A percentile compares a stretch with the other conserved stretches of the same genome.
phyloP scores from a whole-genome alignment of 1,140 invertebrate genomes.

The Coboldia fuscipes region DNA sequence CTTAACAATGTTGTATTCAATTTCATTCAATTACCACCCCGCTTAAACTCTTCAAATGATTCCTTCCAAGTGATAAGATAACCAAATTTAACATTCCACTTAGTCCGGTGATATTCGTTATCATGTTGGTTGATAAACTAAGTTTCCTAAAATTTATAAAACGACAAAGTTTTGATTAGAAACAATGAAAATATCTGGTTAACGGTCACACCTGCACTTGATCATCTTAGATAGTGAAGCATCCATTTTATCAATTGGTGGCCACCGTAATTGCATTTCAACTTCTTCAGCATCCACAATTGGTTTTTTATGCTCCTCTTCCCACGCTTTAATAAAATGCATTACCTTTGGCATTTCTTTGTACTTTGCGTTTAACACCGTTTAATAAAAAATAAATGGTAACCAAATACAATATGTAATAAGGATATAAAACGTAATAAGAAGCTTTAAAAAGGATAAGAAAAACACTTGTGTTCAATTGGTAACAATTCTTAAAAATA shows the following conservation, averaged over 20 bases:
- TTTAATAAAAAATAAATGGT: no score
- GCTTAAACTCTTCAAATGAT: slow-evolving; percentile 59
- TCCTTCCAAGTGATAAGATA: slow-evolving; percentile 60
- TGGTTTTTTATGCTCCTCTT: slow-evolving; percentile 50
- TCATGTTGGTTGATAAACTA: slow-evolving; percentile 67
- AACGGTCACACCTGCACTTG: slow-evolving; percentile 45
- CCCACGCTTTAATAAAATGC: no score
- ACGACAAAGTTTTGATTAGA: no score
- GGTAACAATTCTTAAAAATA: no score
- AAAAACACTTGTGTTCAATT: no score
- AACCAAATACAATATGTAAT: no score
- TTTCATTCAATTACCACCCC: slow-evolving; percentile 32
- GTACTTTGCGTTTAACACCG: no score
- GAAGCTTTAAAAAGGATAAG: no score
- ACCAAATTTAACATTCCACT: slow-evolving; percentile 54
- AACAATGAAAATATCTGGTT: slow-evolving; percentile 1
- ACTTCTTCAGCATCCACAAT: slow-evolving; percentile 27
- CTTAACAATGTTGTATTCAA: no score
- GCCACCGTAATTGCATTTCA: slow-evolving; percentile 40
- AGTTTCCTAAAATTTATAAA: no score
- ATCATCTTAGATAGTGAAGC: slow-evolving; percentile 31
- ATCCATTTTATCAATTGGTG: slow-evolving; percentile 48
- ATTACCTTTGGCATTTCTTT: no score
- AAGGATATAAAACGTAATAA: no score
- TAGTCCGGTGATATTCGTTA: slow-evolving; percentile 67